Percentiles rank a stretch among this genome's conserved stretches.
Evolutionary conservation across 2,888 invertebrate genomes (phyloP).

Genomic region (Capitulum mitella): DNA sequence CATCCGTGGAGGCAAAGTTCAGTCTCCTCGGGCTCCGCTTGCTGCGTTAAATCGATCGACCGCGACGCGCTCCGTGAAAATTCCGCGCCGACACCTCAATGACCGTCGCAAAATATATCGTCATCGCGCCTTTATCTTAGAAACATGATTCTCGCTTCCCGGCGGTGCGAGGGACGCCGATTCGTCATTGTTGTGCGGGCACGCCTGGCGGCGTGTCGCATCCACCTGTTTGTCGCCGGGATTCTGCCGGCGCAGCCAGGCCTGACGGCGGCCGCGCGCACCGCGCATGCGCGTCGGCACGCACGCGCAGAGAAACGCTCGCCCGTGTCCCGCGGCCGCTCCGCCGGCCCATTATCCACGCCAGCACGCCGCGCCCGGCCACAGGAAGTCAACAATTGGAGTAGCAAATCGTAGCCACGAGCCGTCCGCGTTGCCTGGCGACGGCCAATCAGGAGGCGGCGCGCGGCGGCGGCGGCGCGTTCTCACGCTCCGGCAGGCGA

Average conservation of each 20-base stretch:
- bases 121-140: neutral
- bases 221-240: slow-evolving; percentile 3
- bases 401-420: slow-evolving; percentile 10
- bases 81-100: slow-evolving; percentile 9
- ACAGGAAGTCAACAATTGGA: slow-evolving; percentile 13
- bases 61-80: neutral
- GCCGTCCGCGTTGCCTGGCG: neutral
- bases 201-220: neutral
- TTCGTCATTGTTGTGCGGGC: neutral
- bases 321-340: neutral
- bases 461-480: neutral
- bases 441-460: neutral
- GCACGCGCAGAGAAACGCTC: slow-evolving; percentile 1
- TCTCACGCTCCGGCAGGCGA: neutral
- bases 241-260: neutral
- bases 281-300: neutral
- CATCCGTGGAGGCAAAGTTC: no score
- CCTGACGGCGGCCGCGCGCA: neutral
- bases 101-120: neutral
- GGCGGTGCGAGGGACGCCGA: neutral
- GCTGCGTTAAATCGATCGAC: neutral
- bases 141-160: neutral
- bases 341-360: slow-evolving; percentile 3
- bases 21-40: neutral
- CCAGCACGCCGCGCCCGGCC: neutral